phyloP scores from a whole-genome alignment of 1,140 invertebrate species.

The Metaphire vulgaris region DNA sequence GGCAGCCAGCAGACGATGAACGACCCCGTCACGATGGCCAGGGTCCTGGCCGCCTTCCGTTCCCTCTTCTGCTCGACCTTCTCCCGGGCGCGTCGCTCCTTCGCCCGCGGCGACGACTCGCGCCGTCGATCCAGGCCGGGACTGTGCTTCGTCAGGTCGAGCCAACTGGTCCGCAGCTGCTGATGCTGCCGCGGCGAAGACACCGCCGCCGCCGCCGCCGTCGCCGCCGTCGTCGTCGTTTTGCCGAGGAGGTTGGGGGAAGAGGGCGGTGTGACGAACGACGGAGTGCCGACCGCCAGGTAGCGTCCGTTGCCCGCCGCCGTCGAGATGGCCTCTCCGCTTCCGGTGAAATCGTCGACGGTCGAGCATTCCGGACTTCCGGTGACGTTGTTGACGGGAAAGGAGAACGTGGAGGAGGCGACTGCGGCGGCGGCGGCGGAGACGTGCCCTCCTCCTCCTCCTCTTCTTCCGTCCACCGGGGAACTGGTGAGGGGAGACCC shows the following conservation, averaged over 20 bases:
- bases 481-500: not conserved
- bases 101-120: constrained; percentile 19
- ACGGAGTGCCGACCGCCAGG: not conserved
- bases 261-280: not conserved
- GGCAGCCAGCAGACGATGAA: constrained; percentile 61
- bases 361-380: not conserved
- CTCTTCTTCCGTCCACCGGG: too few relatives aligned
- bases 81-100: constrained; percentile 40
- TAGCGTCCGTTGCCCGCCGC: not conserved
- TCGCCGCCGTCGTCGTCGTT: not conserved
- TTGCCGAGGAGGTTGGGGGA: not conserved
- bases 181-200: too few relatives aligned
- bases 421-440: too few relatives aligned
- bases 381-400: not conserved
- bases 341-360: not conserved
- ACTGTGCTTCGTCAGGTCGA: not conserved
- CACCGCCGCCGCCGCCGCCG: too few relatives aligned
- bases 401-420: not conserved
- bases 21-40: constrained; percentile 59
- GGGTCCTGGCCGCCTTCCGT: constrained; percentile 52
- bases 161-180: not conserved
- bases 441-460: too few relatives aligned
- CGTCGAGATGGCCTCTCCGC: not conserved
- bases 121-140: not conserved
- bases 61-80: constrained; percentile 54